Percentiles rank a stretch among this genome's conserved stretches.
These are phyloP conservation scores for Sinopyrophorus schimmeli DNA, from an alignment of 2,888 invertebrate genomes.

Conservation along the genomic window DNA sequence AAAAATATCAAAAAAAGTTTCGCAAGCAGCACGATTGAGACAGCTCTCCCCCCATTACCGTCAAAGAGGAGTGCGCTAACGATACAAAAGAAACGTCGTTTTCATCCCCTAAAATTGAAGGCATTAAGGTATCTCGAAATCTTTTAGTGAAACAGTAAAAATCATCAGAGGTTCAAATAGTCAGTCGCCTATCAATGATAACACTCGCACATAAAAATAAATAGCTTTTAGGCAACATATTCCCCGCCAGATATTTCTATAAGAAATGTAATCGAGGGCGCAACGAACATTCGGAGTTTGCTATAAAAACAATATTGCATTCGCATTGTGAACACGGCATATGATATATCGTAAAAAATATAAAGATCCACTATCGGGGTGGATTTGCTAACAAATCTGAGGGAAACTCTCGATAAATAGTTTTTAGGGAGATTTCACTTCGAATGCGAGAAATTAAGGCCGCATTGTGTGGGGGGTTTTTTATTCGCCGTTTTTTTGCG, in stretches of 20 bases:
- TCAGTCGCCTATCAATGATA: conserved; percentile 54
- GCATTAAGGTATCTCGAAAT: conserved; percentile 39
- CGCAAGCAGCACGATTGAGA: no score
- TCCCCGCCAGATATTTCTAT: conserved; percentile 42
- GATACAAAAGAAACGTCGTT: conserved; percentile 1
- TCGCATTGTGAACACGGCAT: conserved; percentile 52
- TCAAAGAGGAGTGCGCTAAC: no score
- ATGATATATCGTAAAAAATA: conserved; percentile 55
- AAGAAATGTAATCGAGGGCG: conserved; percentile 47
- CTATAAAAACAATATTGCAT: conserved; percentile 56
- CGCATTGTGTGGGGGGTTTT: no score
- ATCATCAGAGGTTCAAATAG: conserved; percentile 47
- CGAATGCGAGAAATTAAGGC: conserved; percentile 40
- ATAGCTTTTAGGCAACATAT: conserved; percentile 51
- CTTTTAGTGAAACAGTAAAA: conserved; percentile 47
- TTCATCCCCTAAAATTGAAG: conserved; percentile 36
- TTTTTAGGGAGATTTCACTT: conserved; percentile 46
- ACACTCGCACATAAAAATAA: conserved; percentile 57
- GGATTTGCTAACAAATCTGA: conserved; percentile 41
- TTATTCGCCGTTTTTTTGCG: no score
- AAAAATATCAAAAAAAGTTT: no score
- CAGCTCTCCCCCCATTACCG: no score
- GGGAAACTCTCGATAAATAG: conserved; percentile 35
- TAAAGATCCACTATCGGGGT: conserved; percentile 47
- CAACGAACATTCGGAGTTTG: conserved; percentile 47